Conservation (phyloP, 2,113 vertebrate species). For the Asarcornis scutulata region DNA sequence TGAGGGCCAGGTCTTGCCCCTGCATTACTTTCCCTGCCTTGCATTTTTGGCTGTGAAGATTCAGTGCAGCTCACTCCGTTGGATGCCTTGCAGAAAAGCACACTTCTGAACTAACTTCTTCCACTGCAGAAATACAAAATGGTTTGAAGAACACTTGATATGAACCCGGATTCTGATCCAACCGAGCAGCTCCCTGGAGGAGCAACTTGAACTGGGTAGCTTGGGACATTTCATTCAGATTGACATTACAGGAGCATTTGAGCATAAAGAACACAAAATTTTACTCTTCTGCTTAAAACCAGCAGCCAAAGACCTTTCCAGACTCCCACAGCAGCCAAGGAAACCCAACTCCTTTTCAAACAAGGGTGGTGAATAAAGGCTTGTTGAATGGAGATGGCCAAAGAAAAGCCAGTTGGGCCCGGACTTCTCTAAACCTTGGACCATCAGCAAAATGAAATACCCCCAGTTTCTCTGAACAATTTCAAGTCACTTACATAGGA, state of each 20-base stretch:
- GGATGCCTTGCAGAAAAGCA: background rate
- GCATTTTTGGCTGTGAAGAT: background rate
- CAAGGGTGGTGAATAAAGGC: background rate
- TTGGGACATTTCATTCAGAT: fast-evolving
- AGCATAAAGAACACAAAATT: fast-evolving
- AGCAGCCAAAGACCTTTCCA: background rate
- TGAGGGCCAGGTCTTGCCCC: background rate
- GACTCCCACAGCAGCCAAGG: background rate
- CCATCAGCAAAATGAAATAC: too few relatives aligned
- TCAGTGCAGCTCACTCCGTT: background rate
- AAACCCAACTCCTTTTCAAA: background rate
- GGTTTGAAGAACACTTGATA: background rate
- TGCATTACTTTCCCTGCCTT: background rate
- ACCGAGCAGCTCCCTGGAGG: background rate
- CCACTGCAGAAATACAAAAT: fast-evolving
- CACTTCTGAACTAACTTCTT: background rate
- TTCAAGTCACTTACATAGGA: background rate
- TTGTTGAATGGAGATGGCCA: background rate
- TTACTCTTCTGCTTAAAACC: background rate
- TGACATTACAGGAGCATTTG: background rate
- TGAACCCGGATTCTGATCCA: background rate
- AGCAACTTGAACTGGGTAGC: background rate
- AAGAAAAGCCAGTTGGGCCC: background rate
- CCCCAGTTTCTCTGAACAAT: background rate
- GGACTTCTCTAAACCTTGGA: background rate